phyloP scores from a whole-genome alignment of 2,113 vertebrate species.

The Rattus norvegicus region GRCr8 NC_086019.1:87223501-87224000 shows the following conservation, averaged over 20 bases:
- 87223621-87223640: neutral
- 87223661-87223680: neutral
- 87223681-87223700: neutral
- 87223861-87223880: no score
- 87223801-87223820: neutral
- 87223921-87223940: neutral
- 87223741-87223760: neutral
- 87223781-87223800: neutral
- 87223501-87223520: neutral
- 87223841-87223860: neutral
- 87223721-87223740: neutral
- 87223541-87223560: neutral
- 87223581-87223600: neutral
- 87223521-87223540: neutral
- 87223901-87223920: neutral
- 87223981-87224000: neutral
- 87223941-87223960: neutral
- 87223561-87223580: neutral
- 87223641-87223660: neutral
- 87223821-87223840: neutral
- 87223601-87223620: neutral
- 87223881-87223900: no score
- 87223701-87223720: neutral
- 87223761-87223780: neutral
- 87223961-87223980: neutral